Base-by-base conservation (phyloP, 1,140 invertebrate species). In the Zeugodacus cucurbitae region DNA sequence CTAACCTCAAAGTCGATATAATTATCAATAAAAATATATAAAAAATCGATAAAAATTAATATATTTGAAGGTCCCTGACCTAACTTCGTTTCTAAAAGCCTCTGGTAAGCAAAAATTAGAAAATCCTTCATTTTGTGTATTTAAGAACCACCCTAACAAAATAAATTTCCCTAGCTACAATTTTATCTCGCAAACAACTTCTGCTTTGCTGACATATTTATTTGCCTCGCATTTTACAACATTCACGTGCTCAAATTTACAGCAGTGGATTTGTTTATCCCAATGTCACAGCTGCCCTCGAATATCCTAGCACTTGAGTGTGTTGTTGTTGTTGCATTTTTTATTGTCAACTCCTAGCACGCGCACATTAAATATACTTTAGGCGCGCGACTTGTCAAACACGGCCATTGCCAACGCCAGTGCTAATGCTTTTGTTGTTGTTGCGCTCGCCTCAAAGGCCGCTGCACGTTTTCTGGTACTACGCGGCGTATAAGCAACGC, bases 281-380 rank as follows among this genome's bases (percentile, higher is more conserved):
- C 67, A 37, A 41, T 74, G 67, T n/a, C 34, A 41, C 34, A 41
- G 67, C 67, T 37, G 67, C 32, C 32, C 67, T 74, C 67, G 34
- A 4, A 32, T 74, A 37, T 37, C 20, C 67, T 37, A 34, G 1
- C 17, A 32, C 20, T 2, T n/a, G 34, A 10, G 7, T 17, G 3
- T 48, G 44, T 48, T 82, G 41, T 29, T 82, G 74, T 82, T 82
- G 10, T 17, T 32, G 22, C 0, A 62, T 22, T 62, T 48, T 82
- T 82, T 29, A 48, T 82, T 29, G 74, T 17, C 74, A 17, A 54
- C 41, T 2, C 44, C 34, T 26, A 82, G 41, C 37, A 48, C 41
- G 41, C 74, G 41, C 74, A 54, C 41, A 54, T 82, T 82, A 82
- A 82, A 82, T 82, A 82, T 48, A 82, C n/a, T 82, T 82, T 44